Evolutionary conservation across 2,888 invertebrate genomes (phyloP), one percentile per base, ranked within the genome.

Genomic region (Andrena bucephala): DNA sequence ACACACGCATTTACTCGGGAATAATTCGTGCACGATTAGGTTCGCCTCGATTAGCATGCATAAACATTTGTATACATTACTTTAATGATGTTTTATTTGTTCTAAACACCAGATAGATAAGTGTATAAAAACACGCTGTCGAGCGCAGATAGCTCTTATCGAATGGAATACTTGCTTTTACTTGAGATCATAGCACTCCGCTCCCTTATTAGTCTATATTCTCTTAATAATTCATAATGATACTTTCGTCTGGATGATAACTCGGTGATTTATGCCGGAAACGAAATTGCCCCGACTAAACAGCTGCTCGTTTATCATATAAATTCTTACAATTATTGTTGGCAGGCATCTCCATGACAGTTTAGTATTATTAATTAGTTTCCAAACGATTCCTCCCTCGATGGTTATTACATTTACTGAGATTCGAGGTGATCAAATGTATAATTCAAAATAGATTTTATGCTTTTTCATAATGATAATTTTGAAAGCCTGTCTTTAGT

Each of bases 181-280:
- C 54, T 54, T n/a, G 20, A 16, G 36, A 48, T 33, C 31, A 13
- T 27, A 69, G 20, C 29, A 20, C 60, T 24, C 6, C 5, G 4
- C 36, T 52, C n/a, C 20, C 20, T 62, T 57, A 36, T 62, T 62
- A 33, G n/a, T 20, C 7, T 16, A 8, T 1, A 31, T 27, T 54
- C 52, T 20, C 27, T 48, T 74, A 70, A 57, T 74, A 50, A 74
- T 70, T 54, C 54, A 33, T 6, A 2, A 48, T 7, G 79, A 80
- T 74, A 54, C 13, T 70, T 74, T 80, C 54, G 80, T 71, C 67
- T 63, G 16, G 52, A 4, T 5, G 67, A 80, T 76, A 65, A 77
- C 48, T 33, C 16, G 1, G n/a, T 13, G 60, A 82, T 82, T 74
- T 80, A 80, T 82, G 80, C 27, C 66, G 69, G 74, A 70, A 79